Conservation (phyloP, 2,888 invertebrate species). For the Odontocolon sp. region DNA sequence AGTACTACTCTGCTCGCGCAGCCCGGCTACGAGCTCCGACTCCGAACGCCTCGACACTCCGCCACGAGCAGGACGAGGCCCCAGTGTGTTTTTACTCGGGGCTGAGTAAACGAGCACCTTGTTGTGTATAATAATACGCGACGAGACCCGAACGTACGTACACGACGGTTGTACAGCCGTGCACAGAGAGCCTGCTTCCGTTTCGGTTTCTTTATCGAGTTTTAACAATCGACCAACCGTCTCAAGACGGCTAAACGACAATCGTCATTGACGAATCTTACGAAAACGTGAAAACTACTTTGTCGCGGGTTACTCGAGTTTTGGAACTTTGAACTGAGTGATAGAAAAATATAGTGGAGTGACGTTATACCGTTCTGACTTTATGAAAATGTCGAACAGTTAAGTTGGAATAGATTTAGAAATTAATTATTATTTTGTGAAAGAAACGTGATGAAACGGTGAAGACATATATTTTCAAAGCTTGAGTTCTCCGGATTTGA, state of each 20-base stretch:
- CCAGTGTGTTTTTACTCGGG: conserved; percentile 80
- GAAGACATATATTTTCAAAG: background rate
- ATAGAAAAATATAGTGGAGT: conserved; percentile 16
- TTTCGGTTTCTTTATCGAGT: too few species aligned
- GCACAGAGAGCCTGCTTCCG: too few species aligned
- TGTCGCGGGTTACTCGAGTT: background rate
- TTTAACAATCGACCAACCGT: conserved; percentile 7
- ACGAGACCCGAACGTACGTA: too few species aligned
- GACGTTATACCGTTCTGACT: too few species aligned
- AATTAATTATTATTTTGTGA: background rate
- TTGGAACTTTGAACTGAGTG: background rate
- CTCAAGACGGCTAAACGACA: background rate
- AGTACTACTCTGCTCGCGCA: conserved; percentile 52
- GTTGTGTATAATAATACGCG: conserved; percentile 91
- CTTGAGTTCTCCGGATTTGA: background rate
- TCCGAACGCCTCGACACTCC: conserved; percentile 64
- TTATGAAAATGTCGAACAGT: too few species aligned
- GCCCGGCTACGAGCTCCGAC: conserved; percentile 55
- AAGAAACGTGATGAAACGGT: conserved; percentile 8
- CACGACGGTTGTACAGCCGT: too few species aligned
- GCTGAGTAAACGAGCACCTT: conserved; percentile 91
- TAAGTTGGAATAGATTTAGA: background rate
- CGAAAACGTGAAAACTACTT: background rate
- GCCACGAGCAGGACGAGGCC: conserved; percentile 69
- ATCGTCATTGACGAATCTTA: too few species aligned